Evolutionary conservation across 2,888 invertebrate species (phyloP), one percentile per base, ranked within the genome.

Genomic region (Azorinus chamasolen): DNA sequence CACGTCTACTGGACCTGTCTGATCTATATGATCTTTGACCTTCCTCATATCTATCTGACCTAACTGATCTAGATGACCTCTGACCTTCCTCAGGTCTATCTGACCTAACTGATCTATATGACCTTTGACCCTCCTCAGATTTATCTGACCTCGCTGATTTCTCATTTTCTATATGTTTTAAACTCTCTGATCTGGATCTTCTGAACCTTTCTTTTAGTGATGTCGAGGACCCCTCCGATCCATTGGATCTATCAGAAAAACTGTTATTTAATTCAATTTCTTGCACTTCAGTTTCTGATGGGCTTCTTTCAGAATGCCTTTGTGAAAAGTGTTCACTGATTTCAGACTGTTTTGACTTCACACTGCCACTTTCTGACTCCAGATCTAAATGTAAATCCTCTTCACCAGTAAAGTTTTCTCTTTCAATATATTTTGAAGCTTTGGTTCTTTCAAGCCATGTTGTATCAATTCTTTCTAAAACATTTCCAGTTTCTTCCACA

Each of bases 361-460:
- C 4, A 32, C 72, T 65, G 14, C 27, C 72, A n/a, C 45, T 57
- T 25, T 68, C 66, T 48, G 37, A 18, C 3, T 63, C 51, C 16
- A 68, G 48, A 51, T 68, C 45, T 12, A 73, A 51, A 43, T 68
- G 57, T 12, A 73, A 51, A 10, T 72, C 72, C 51, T 62, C 41
- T n/a, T 14, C 43, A 48, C 55, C 45, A n/a, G 25, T 18, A 12
- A 14, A 3, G 2, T 25, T 24, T n/a, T 25, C 25, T 16, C 20
- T 50, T 62, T 63, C 45, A 41, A 48, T 12, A 32, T 6, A 32
- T 22, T 8, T n/a, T 41, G 22, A 16, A 25, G 10, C 18, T 37
- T 45, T 45, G 16, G 6, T 25, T 14, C 32, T 45, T 37, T 58
- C 20, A 46, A 41, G 20, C 8, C 39, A 16, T n/a, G 20, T 6